phyloP scores from a whole-genome alignment of 2,113 vertebrate genomes.

The Brachionichthys hirsutus region DNA sequence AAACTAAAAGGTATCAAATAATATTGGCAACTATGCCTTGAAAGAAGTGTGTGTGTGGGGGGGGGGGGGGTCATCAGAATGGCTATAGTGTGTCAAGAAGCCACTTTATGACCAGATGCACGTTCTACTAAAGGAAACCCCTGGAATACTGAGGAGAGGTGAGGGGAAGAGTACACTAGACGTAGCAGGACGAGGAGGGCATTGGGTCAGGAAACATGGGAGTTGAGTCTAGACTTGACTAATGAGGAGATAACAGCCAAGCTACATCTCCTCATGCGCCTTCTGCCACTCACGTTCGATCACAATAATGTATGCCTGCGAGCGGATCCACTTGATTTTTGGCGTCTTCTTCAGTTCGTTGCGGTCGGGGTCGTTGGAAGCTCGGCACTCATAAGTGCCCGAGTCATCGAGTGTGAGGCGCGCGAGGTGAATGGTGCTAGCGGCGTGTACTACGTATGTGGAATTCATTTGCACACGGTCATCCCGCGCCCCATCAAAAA shows the following conservation, averaged over 20 bases:
- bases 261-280: slow-evolving; percentile 42
- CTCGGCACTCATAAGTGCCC: slow-evolving; percentile 91
- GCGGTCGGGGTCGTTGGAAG: slow-evolving; percentile 94
- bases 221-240: slow-evolving; percentile 51
- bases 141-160: slow-evolving; percentile 39
- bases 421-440: slow-evolving; percentile 83
- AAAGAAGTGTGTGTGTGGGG: background rate
- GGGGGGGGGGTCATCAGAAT: slow-evolving; percentile 53
- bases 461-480: slow-evolving; percentile 86
- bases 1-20: background rate
- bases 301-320: slow-evolving; percentile 93
- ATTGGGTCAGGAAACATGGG: slow-evolving; percentile 60
- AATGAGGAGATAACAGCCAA: slow-evolving; percentile 41
- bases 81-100: slow-evolving; percentile 9
- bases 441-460: slow-evolving; percentile 85
- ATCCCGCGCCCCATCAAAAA: slow-evolving; percentile 86
- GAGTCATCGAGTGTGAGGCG: slow-evolving; percentile 82
- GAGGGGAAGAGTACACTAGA: slow-evolving; percentile 48
- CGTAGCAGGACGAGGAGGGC: slow-evolving; percentile 35
- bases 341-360: slow-evolving; percentile 90
- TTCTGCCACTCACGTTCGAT: slow-evolving; percentile 90
- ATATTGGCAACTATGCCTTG: background rate
- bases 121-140: slow-evolving; percentile 38
- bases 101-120: slow-evolving; percentile 22
- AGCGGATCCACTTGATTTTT: slow-evolving; percentile 95